phyloP scores from a whole-genome alignment of 64 coral and sea anemone species.

The Dendrophyllia cribrosa region DNA sequence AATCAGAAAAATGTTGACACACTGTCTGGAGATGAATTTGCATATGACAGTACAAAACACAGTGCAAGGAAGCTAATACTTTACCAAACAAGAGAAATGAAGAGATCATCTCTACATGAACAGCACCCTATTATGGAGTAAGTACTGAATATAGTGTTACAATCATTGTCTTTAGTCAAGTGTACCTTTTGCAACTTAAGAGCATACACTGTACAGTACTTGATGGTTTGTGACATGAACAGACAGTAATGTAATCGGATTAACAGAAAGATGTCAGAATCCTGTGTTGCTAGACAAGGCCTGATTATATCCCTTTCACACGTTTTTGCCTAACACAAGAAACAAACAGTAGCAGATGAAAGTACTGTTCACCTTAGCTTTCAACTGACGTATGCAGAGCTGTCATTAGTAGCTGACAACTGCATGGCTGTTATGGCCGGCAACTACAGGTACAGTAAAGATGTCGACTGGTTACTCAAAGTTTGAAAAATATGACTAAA shows the following conservation, averaged over 20 bases:
- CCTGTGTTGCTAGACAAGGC: not conserved
- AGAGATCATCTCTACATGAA: not conserved
- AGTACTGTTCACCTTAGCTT: no score
- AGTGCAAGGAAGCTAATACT: not conserved
- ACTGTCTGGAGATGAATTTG: not conserved
- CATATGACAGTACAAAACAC: conserved; percentile 21
- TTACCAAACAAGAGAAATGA: not conserved
- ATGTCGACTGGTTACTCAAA: no score
- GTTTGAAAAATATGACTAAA: no score
- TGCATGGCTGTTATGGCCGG: no score
- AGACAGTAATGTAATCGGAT: not conserved
- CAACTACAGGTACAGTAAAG: no score
- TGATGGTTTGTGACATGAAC: no score
- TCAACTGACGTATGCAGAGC: no score
- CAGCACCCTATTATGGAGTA: not conserved
- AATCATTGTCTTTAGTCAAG: no score
- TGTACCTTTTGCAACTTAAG: not conserved
- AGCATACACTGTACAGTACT: not conserved
- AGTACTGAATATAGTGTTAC: not conserved
- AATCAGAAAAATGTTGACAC: conserved; percentile 6
- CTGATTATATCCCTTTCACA: not conserved
- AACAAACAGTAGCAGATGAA: no score
- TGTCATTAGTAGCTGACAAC: no score
- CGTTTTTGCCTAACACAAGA: no score
- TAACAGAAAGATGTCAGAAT: not conserved